Evolutionary conservation across 1,140 invertebrate genomes (phyloP).

Genomic region (Drosophila auraria): DNA sequence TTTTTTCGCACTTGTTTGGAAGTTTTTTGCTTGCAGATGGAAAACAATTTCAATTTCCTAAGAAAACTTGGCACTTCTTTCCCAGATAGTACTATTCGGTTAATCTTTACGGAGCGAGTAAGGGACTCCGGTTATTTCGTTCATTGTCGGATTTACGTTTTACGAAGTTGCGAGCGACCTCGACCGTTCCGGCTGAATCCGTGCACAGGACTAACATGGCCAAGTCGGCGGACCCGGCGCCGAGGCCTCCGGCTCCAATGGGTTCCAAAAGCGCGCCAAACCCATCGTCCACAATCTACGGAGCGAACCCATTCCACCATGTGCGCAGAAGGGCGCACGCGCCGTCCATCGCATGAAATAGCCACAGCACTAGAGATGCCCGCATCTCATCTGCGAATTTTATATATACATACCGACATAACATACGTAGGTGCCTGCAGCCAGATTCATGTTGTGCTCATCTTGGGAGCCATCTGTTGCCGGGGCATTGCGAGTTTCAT

Average conservation of each 20-base stretch:
- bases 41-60: not conserved
- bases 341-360: not conserved
- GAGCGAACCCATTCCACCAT: conserved; percentile 31
- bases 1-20: not conserved
- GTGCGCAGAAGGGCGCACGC: conserved; percentile 26
- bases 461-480: conserved; percentile 30
- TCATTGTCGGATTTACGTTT: not conserved
- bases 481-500: conserved; percentile 18
- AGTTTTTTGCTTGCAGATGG: not conserved
- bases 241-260: conserved; percentile 6
- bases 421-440: not conserved
- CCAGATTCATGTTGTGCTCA: not conserved
- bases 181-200: conserved; percentile 38
- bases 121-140: conserved; percentile 6
- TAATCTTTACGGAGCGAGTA: not conserved
- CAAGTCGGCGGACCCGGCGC: conserved; percentile 25
- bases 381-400: not conserved
- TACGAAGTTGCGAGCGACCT: conserved; percentile 4
- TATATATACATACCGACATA: not conserved
- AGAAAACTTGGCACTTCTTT: conserved; percentile 11
- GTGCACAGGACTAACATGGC: conserved; percentile 38
- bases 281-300: not conserved
- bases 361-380: not conserved
- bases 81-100: not conserved
- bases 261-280: conserved; percentile 40